Percentiles rank a stretch among this genome's conserved stretches.
These are phyloP conservation scores for Lepidocyrtinus sp. DNA, from an alignment of 2,888 invertebrate genomes.

Conservation along the genomic window DNA sequence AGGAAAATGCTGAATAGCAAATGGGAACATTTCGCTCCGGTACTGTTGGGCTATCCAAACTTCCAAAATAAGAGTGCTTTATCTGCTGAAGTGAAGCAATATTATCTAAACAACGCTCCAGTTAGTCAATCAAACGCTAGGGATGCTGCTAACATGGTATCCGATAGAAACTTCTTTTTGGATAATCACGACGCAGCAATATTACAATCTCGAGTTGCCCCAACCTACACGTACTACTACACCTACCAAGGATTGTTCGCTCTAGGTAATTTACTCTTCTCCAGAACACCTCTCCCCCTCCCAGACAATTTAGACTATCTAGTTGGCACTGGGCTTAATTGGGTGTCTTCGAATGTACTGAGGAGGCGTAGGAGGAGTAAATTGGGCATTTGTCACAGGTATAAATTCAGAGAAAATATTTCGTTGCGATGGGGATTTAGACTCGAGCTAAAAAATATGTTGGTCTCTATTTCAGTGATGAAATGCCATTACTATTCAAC, in stretches of 20 bases:
- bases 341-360: constrained; percentile 47
- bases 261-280: constrained; percentile 62
- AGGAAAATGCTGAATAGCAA: constrained; percentile 45
- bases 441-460: too few species aligned
- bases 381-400: constrained; percentile 25
- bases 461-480: constrained; percentile 50
- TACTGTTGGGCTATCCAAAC: constrained; percentile 51
- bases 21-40: constrained; percentile 58
- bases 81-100: constrained; percentile 52
- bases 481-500: constrained; percentile 61
- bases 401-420: neutral
- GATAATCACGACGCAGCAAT: constrained; percentile 59
- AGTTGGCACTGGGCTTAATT: constrained; percentile 51
- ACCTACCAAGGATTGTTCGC: constrained; percentile 64
- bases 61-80: constrained; percentile 29
- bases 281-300: constrained; percentile 53
- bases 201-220: constrained; percentile 61
- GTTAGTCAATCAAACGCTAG: constrained; percentile 47
- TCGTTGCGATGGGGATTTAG: neutral
- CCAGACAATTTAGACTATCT: constrained; percentile 60
- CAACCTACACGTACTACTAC: constrained; percentile 62
- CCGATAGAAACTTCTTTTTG: constrained; percentile 64
- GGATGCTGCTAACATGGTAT: constrained; percentile 61
- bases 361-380: constrained; percentile 42
- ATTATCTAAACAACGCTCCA: constrained; percentile 53